Evolutionary conservation across 2,888 invertebrate species (phyloP), one percentile per base, ranked within the genome.

Genomic region (Lochmaea crataegi): DNA sequence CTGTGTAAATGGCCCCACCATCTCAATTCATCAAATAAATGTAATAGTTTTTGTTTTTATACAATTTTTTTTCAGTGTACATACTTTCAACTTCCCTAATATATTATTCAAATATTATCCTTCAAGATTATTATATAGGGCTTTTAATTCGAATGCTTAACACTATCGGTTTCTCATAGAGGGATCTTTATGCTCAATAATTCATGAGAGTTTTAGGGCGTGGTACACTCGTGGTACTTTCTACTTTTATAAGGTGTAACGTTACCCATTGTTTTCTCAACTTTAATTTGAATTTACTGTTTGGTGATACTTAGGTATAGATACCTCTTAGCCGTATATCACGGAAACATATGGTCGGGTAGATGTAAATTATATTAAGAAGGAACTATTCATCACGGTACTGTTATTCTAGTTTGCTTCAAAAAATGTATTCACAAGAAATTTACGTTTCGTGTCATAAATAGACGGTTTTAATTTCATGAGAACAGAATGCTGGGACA

Each of bases 241-340:
- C 58, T 48, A 38, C 42, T 18, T 42, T 38, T 63, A 16, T 63
- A 67, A 67, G 67, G 67, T 58, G 67, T 42, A 58, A 58, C 67
- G 16, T n/a, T 67, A 58, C 58, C 67, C 67, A 67, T 67, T 67
- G 67, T 67, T 67, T 67, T 58, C 67, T 67, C 67, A 26, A 56
- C 38, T 67, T 67, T 67, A 67, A 67, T 67, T 67, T 67, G 58
- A 67, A 67, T 67, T 67, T 67, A 67, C 56, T 66, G 66, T 38
- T 66, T 41, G 41, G 41, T 57, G 58, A 58, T 58, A 67, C 58
- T 42, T 38, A 38, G 41, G 60, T 60, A 58, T 32, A 32, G 32
- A 32, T 58, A 67, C 58, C 56, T 67, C 58, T 57, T 45, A 67
- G 42, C 16, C 67, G 58, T 67, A 58, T 67, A 67, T 67, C 67